phyloP scores from a whole-genome alignment of 2,113 vertebrate species.

The Paradoxurus hermaphroditus region DNA sequence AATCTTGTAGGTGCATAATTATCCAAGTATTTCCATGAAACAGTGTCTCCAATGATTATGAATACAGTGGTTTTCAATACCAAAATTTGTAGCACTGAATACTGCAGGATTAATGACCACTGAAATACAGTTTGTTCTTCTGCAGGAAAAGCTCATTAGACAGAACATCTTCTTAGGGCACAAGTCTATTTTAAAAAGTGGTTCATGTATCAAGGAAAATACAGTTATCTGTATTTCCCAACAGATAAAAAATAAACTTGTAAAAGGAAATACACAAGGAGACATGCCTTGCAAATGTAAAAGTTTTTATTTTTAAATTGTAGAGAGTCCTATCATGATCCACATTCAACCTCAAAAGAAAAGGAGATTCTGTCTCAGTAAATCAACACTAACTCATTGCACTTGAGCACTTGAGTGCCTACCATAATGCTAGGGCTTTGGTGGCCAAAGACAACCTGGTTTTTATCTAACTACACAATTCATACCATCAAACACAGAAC shows the following conservation, averaged over 20 bases:
- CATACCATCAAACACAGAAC: neutral
- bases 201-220: conserved; percentile 52
- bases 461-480: neutral
- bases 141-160: conserved; percentile 60
- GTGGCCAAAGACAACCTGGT: neutral
- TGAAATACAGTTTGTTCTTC: conserved; percentile 61
- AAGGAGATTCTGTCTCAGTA: conserved; percentile 34
- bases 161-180: conserved; percentile 65
- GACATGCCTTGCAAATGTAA: neutral
- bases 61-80: conserved; percentile 72
- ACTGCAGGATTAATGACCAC: conserved; percentile 76
- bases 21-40: conserved; percentile 78
- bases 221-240: neutral
- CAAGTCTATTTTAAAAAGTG: conserved; percentile 47
- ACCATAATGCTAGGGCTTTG: neutral
- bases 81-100: conserved; percentile 74
- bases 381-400: neutral
- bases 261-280: conserved; percentile 1
- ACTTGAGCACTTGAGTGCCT: neutral
- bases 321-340: neutral
- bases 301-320: neutral
- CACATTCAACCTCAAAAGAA: neutral
- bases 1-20: conserved; percentile 67
- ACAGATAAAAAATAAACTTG: conserved; percentile 19
- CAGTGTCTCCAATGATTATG: conserved; percentile 65